Conservation (phyloP, 1,140 invertebrate species). For the Eulimnadia texana region DNA sequence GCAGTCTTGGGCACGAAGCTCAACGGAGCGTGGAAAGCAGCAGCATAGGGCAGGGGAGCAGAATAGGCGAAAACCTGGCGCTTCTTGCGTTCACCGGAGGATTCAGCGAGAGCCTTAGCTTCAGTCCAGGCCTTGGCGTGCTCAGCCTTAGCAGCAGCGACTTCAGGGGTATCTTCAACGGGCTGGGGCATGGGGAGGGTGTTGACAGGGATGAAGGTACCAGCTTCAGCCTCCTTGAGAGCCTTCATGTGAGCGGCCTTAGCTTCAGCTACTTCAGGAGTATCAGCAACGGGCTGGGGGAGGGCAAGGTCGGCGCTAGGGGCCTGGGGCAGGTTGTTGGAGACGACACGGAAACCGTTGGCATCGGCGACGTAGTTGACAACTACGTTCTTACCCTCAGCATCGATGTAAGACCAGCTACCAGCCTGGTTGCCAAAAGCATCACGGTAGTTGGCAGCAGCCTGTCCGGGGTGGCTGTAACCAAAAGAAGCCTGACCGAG, state of each 20-base stretch:
- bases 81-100: slow-evolving; percentile 6
- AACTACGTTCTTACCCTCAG: slow-evolving; percentile 25
- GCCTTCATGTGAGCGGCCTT: slow-evolving; percentile 12
- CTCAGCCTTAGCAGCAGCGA: slow-evolving; percentile 10
- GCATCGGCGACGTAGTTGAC: slow-evolving; percentile 28
- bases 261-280: slow-evolving; percentile 12
- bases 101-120: slow-evolving; percentile 7
- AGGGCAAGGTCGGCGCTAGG: slow-evolving; percentile 1
- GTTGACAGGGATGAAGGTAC: not conserved
- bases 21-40: slow-evolving; percentile 18
- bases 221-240: not conserved
- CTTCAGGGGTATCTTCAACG: slow-evolving; percentile 14
- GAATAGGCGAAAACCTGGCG: slow-evolving; percentile 2
- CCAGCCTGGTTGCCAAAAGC: slow-evolving; percentile 28
- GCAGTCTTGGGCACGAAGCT: slow-evolving; percentile 21
- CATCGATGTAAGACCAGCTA: slow-evolving; percentile 28
- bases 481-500: slow-evolving; percentile 21
- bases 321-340: slow-evolving; percentile 21
- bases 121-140: slow-evolving; percentile 22
- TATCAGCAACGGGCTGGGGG: slow-evolving; percentile 9
- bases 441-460: slow-evolving; percentile 20
- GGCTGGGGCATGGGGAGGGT: not conserved
- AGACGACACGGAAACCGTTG: slow-evolving; percentile 20
- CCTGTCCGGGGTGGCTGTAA: slow-evolving; percentile 22
- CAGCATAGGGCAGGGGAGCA: not conserved